phyloP scores from a whole-genome alignment of 2,113 vertebrate genomes.

The Rhizomys pruinosus region DNA sequence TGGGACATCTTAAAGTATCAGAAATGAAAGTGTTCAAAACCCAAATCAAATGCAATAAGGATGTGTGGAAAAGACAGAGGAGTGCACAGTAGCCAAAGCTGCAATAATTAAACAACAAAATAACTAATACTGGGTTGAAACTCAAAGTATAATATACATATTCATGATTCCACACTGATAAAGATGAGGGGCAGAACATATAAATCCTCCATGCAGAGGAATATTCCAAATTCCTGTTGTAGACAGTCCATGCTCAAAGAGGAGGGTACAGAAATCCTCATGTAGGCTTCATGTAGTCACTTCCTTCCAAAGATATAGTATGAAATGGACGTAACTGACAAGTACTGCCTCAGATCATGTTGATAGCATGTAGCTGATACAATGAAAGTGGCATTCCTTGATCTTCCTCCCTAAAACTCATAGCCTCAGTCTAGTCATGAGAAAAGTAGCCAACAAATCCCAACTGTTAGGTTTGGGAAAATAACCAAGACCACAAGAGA shows the following conservation, averaged over 20 bases:
- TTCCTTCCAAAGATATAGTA: too few relatives aligned
- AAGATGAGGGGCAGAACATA: not conserved
- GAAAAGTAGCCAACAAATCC: conserved; percentile 19
- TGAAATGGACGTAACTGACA: not conserved
- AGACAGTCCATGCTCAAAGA: not conserved
- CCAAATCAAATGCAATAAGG: conserved; percentile 18
- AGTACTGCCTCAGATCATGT: not conserved
- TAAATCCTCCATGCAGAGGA: conserved; percentile 19
- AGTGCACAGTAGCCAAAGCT: too few relatives aligned
- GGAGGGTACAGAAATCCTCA: not conserved
- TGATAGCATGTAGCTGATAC: not conserved
- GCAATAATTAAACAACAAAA: conserved; percentile 29
- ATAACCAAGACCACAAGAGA: too few relatives aligned
- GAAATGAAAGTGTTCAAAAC: conserved; percentile 47
- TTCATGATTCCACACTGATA: not conserved
- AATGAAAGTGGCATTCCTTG: not conserved
- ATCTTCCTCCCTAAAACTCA: conserved; percentile 3
- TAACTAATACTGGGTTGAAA: conserved; percentile 15
- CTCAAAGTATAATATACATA: not conserved
- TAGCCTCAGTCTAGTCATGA: not conserved
- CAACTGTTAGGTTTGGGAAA: too few relatives aligned
- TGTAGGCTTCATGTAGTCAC: not conserved
- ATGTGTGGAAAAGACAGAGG: conserved; percentile 2
- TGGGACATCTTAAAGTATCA: not conserved
- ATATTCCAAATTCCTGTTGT: not conserved